Base-by-base conservation (phyloP, 2,113 vertebrate genomes). In the Cyprinus carpio region DNA sequence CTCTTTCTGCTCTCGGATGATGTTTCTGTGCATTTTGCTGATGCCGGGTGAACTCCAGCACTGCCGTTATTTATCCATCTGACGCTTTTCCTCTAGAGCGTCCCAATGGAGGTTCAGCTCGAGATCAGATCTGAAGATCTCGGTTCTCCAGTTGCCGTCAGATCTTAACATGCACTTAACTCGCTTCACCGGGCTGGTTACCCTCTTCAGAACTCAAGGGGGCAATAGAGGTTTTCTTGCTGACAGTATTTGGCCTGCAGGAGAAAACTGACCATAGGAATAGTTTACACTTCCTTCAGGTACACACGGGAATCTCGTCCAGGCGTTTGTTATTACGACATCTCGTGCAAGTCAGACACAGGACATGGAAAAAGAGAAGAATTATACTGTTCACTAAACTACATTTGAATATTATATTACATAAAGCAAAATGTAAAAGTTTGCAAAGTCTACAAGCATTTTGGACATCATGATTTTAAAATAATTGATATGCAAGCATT, bases 61-160 rank as follows among this genome's bases (percentile, higher is more conserved):
- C 54, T 54, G 49, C 49, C 15, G 4, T 54, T 54, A 54, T 54
- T 54, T 18, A 54, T 54, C 49, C 49, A 54, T 54, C 49, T 54
- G 49, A 54, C 49, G 1, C 49, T 54, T 54, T 58, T 58, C 56
- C 56, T 58, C 7, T n/a, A 20, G 56, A 58, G 20, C 2, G 4
- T 62, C 60, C 60, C 27, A 6, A 29, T 7, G 62, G 62, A 65
- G 49, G 62, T 29, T 7, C 15, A 67, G 25, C 62, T 31, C 2
- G 62, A 65, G 29, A 69, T 69, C 65, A 20, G 65, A 69, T 69
- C 65, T 37, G 65, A 69, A 20, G 65, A 69, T 69, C 29, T 69
- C 65, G 2, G 65, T 34, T 34, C 65, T 69, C 65, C 16, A 23
- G 65, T 8, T 69, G 65, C 29, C 18, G 18, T 69, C 65, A 37